Evolutionary conservation across 2,113 vertebrate genomes (phyloP), one percentile per base, ranked within the genome.

Genomic region (Bujurquina vittata): DNA sequence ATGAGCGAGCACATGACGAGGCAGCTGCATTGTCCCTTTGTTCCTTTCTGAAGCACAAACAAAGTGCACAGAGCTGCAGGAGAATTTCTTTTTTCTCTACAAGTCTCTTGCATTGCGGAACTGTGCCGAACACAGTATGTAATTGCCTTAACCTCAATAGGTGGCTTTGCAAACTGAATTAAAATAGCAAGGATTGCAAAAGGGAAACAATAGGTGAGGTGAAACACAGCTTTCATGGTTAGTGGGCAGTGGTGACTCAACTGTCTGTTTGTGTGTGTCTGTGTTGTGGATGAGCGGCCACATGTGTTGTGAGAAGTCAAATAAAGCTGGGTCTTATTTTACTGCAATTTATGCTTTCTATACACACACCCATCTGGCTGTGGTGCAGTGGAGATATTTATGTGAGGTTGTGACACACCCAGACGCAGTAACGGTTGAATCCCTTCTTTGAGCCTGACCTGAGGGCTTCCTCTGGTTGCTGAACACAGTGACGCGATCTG

Each of bases 111-210:
- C 85, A 60, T 52, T 58, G 85, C 81, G 62, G 60, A 84, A 87
- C 37, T 31, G 57, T 86, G 84, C 87, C 90, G 91, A 91, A 94
- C 78, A 88, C 18, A 72, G 17, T 72, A 80, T 83, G 93, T 92
- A 94, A 94, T 95, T 93, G 91, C 86, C 85, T 87, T 75, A 54
- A 62, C 67, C 76, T 85, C 80, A 77, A 69, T 90, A 75, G 75
- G 69, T 89, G 84, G 84, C 67, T 86, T 94, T 80, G 89, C 86
- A 82, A 83, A 46, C 56, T 72, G 26, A 22, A 86, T 93, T 90
- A 92, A 91, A 93, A 95, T 89, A 79, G 52, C 74, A n/a, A 37
- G 14, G 62, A 80, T 20, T 23, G 81, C 69, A 81, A 83, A 86
- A 60, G 83, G 74, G 79, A 89, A 77, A 79, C 26, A 77, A 59